A percentile compares a stretch with the other conserved stretches of the same genome.
Evolutionary conservation across 2,797 vertebrate genomes (phyloP).

Genomic region (Scolopax bukidnonensis): DNA sequence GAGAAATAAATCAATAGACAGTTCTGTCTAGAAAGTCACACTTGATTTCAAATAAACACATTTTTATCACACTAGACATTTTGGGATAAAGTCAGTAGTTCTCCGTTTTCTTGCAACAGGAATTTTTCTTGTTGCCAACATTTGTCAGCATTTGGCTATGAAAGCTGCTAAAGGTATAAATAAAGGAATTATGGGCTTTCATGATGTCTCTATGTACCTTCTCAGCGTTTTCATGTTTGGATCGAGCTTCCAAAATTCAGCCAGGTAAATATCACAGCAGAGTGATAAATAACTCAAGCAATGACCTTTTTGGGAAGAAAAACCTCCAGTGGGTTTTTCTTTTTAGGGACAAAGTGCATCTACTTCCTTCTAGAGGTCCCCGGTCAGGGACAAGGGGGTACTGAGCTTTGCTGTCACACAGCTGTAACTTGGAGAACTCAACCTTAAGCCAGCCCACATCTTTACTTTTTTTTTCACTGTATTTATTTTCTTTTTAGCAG

Average conservation of each 20-base stretch:
- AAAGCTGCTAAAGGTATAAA: not conserved
- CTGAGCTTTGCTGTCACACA: not conserved
- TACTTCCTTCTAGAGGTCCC: not conserved
- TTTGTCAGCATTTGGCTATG: conserved; percentile 2
- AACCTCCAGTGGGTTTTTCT: not conserved
- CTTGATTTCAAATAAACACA: conserved; percentile 33
- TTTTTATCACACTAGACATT: not conserved
- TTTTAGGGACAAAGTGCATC: not conserved
- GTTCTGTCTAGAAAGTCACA: not conserved
- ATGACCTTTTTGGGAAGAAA: not conserved
- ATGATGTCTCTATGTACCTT: conserved; percentile 23
- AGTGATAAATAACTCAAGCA: not conserved
- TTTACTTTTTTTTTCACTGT: not conserved
- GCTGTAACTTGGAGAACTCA: not conserved
- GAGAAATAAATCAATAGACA: conserved; percentile 40
- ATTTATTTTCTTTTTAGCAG: not conserved
- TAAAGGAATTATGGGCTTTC: not conserved
- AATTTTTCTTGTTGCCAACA: not conserved
- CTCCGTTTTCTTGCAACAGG: not conserved
- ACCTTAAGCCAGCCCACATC: not conserved
- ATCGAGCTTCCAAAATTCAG: not conserved
- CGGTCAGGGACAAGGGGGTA: fast-evolving
- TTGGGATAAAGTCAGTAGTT: not conserved
- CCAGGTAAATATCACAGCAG: not conserved
- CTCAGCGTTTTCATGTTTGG: not conserved